These are phyloP conservation scores for Spermophilus dauricus DNA, from an alignment of 2,113 vertebrate genomes.

Conservation along the genomic window DNA sequence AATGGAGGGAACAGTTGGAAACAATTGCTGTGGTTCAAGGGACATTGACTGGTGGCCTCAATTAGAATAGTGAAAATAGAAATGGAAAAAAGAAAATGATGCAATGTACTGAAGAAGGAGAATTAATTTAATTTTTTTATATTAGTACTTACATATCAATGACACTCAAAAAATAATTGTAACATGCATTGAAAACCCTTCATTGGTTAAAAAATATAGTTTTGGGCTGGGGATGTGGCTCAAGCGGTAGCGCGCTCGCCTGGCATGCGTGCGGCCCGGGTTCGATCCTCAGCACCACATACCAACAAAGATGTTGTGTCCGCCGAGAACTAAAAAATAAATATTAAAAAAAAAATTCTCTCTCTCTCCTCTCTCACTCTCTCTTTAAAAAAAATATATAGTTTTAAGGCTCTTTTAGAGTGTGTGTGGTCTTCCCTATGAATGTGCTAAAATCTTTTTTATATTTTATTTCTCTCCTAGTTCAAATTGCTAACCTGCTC, in stretches of 20 bases:
- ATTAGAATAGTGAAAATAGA: background rate
- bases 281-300: too few relatives aligned
- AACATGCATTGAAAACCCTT: background rate
- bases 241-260: too few relatives aligned
- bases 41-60: background rate
- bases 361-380: too few relatives aligned
- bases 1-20: background rate
- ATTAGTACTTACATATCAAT: background rate
- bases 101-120: background rate
- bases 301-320: too few relatives aligned
- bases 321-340: too few relatives aligned
- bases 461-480: constrained; percentile 15
- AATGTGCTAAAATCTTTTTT: constrained; percentile 27
- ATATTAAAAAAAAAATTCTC: too few relatives aligned
- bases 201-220: background rate
- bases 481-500: constrained; percentile 41
- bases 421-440: background rate
- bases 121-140: background rate
- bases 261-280: too few relatives aligned
- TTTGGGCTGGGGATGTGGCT: too few relatives aligned
- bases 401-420: background rate
- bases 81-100: background rate
- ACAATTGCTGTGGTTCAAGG: background rate
- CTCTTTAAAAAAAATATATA: too few relatives aligned
- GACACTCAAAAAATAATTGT: background rate